These are phyloP conservation scores for Bombus pyrosoma DNA, from an alignment of 1,140 invertebrate species.

Conservation along the genomic window DNA sequence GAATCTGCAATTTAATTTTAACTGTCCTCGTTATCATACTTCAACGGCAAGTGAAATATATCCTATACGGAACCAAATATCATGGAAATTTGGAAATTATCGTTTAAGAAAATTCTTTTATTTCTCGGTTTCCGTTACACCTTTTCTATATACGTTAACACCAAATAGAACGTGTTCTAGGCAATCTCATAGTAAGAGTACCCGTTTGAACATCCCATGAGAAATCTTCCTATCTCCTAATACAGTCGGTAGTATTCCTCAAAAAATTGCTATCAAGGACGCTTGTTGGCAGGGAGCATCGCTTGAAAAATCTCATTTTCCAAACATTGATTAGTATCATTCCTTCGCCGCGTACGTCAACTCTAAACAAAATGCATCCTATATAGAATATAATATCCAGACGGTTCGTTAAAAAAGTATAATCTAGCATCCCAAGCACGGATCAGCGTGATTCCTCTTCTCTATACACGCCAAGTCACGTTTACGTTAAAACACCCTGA, in stretches of 20 bases:
- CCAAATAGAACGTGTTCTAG: too few species aligned
- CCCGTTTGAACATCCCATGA: not conserved
- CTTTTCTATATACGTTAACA: too few species aligned
- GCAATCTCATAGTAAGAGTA: too few species aligned
- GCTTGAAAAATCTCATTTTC: not conserved
- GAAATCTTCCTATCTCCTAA: not conserved
- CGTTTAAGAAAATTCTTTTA: too few species aligned
- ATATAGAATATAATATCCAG: not conserved
- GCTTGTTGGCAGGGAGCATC: too few species aligned
- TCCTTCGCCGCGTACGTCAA: not conserved
- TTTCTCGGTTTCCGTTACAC: too few species aligned
- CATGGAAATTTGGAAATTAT: too few species aligned
- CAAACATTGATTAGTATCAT: not conserved
- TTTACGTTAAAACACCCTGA: not conserved
- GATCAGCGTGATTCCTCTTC: not conserved
- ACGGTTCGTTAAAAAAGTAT: not conserved
- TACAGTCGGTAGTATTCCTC: not conserved
- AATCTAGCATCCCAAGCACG: not conserved
- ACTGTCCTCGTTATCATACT: too few species aligned
- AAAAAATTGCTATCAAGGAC: not conserved
- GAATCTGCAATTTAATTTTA: too few species aligned
- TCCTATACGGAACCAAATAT: too few species aligned
- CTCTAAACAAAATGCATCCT: too few species aligned
- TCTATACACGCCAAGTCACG: conserved; percentile 4
- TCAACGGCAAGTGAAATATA: too few species aligned